Evolutionary conservation across 35 echinoderm and acorn worm species (phyloP).

Genomic region (Diadema setosum): DNA sequence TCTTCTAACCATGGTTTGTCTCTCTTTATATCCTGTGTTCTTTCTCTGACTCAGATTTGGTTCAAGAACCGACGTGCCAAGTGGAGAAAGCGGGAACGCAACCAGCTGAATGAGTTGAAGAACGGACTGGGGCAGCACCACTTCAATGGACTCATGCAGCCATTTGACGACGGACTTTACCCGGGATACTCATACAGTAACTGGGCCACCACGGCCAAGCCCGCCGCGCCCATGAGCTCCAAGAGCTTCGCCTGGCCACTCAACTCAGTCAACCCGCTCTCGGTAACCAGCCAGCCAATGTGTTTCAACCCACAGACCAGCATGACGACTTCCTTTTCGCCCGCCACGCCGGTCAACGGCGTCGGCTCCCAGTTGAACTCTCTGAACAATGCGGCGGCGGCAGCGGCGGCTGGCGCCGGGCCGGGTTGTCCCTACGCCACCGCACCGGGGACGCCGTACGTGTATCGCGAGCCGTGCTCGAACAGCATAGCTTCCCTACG

Average conservation of each 20-base stretch:
- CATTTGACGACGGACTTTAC: constrained; percentile 82
- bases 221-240: constrained; percentile 52
- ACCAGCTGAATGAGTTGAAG: constrained; percentile 92
- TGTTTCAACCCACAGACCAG: constrained; percentile 86
- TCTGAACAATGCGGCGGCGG: constrained; percentile 58
- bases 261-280: constrained; percentile 76
- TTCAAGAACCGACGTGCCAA: constrained; percentile 99
- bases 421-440: constrained; percentile 74
- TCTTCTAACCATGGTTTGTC: too few relatives aligned
- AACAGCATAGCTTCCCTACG: constrained; percentile 93
- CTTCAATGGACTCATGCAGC: constrained; percentile 89
- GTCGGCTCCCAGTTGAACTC: constrained; percentile 31
- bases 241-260: constrained; percentile 92
- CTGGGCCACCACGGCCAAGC: constrained; percentile 58
- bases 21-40: not conserved
- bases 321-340: constrained; percentile 79
- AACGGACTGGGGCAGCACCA: constrained; percentile 83
- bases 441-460: constrained; percentile 67
- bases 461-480: constrained; percentile 89
- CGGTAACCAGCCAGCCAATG: constrained; percentile 88
- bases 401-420: constrained; percentile 12
- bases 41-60: constrained; percentile 78
- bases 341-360: constrained; percentile 77
- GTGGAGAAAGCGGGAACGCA: constrained; percentile 97
- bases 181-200: constrained; percentile 94